Percentiles rank a stretch among this genome's conserved stretches.
These are phyloP conservation scores for Bugula neritina DNA, from an alignment of 2,888 invertebrate genomes.

Conservation along the genomic window DNA sequence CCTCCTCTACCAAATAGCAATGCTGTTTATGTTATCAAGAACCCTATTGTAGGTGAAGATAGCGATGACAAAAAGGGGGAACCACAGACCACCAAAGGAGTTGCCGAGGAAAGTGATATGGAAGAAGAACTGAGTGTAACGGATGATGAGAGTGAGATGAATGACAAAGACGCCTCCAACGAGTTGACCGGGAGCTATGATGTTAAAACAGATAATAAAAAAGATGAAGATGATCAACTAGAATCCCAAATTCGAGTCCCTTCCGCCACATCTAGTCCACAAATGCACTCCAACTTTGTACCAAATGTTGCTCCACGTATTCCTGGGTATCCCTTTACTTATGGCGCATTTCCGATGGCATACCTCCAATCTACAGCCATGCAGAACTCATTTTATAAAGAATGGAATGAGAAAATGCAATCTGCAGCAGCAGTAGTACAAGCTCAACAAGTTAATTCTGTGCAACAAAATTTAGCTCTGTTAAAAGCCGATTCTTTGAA, in stretches of 20 bases:
- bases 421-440: constrained; percentile 22
- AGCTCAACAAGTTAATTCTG: constrained; percentile 23
- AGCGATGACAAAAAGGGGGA: constrained; percentile 31
- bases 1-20: constrained; percentile 49
- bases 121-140: constrained; percentile 30
- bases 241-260: background rate
- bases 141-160: constrained; percentile 29
- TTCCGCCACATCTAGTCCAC: background rate
- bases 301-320: background rate
- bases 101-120: constrained; percentile 32
- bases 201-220: constrained; percentile 9
- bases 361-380: constrained; percentile 20
- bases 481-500: constrained; percentile 17
- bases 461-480: constrained; percentile 3
- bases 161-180: constrained; percentile 28
- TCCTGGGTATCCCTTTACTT: constrained; percentile 17
- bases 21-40: constrained; percentile 48
- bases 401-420: constrained; percentile 23
- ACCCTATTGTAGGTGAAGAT: constrained; percentile 32
- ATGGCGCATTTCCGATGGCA: constrained; percentile 22
- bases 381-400: constrained; percentile 23
- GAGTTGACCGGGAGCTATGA: constrained; percentile 27
- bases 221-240: constrained; percentile 27
- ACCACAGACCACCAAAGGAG: constrained; percentile 32
- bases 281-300: background rate